A percentile compares a stretch with the other conserved stretches of the same genome.
phyloP scores from a whole-genome alignment of 2,888 invertebrate genomes.

The Tiphia femorata region DNA sequence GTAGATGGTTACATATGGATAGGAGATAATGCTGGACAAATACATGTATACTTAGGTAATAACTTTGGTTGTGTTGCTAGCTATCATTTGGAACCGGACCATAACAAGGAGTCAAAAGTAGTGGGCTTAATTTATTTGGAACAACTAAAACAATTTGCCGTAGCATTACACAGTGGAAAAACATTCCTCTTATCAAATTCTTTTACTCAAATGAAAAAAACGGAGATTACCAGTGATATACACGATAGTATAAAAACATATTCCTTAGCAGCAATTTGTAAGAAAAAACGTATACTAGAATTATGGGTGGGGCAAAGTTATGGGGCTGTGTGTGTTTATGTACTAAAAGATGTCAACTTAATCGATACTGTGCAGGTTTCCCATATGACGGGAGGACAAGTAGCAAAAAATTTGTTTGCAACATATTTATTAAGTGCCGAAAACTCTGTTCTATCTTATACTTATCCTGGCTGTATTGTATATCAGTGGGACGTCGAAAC shows the following conservation, averaged over 20 bases:
- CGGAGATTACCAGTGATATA: conserved; percentile 62
- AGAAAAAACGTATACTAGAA: conserved; percentile 72
- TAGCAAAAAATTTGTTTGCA: conserved; percentile 76
- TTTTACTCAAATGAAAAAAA: conserved; percentile 63
- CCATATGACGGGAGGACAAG: conserved; percentile 74
- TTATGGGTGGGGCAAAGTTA: conserved; percentile 91
- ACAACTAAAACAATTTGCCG: conserved; percentile 80
- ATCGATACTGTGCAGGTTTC: conserved; percentile 76
- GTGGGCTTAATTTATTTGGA: conserved; percentile 78
- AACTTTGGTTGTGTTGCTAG: conserved; percentile 66
- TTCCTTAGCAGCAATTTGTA: conserved; percentile 60
- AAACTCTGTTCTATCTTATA: conserved; percentile 82
- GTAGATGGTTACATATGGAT: conserved; percentile 88
- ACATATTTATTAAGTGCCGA: conserved; percentile 78
- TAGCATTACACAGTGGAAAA: conserved; percentile 83
- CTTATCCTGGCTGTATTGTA: conserved; percentile 88
- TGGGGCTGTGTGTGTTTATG: conserved; percentile 84
- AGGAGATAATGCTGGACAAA: conserved; percentile 87
- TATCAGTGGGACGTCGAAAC: conserved; percentile 86
- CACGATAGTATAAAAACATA: conserved; percentile 58
- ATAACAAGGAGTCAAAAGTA: conserved; percentile 75
- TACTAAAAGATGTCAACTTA: conserved; percentile 72
- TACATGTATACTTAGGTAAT: conserved; percentile 82
- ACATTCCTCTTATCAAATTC: conserved; percentile 63
- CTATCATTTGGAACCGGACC: conserved; percentile 74